phyloP scores from a whole-genome alignment of 2,113 vertebrate genomes.

The Stegostoma tigrinum region DNA sequence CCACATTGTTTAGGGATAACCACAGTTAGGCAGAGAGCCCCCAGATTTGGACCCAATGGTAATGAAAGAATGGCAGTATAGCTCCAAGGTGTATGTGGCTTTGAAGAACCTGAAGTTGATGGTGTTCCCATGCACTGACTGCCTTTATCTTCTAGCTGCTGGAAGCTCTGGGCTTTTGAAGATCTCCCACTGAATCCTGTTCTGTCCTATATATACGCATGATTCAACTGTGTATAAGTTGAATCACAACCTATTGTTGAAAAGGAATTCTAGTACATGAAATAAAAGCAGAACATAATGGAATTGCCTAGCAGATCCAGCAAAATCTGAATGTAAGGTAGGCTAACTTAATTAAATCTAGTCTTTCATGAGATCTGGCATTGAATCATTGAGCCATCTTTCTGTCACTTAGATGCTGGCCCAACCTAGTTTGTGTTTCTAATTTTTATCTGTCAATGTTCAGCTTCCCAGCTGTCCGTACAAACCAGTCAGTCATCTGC shows the following conservation, averaged over 20 bases:
- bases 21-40: neutral
- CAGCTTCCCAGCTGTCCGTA: neutral
- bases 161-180: neutral
- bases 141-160: neutral
- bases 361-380: neutral
- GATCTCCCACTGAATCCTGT: neutral
- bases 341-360: neutral
- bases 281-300: neutral
- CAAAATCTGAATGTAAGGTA: neutral
- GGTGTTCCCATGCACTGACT: neutral
- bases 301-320: neutral
- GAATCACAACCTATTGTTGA: neutral
- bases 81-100: neutral
- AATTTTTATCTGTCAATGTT: neutral
- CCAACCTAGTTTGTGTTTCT: neutral
- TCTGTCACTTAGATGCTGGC: neutral
- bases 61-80: neutral
- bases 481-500: neutral
- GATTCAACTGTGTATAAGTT: neutral
- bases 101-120: neutral
- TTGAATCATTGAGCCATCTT: neutral
- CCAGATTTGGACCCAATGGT: neutral
- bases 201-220: neutral
- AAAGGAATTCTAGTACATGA: neutral
- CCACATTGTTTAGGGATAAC: neutral